Evolutionary conservation across 2,113 vertebrate genomes (phyloP), one percentile per base, ranked within the genome.

Genomic region (Aix galericulata): DNA sequence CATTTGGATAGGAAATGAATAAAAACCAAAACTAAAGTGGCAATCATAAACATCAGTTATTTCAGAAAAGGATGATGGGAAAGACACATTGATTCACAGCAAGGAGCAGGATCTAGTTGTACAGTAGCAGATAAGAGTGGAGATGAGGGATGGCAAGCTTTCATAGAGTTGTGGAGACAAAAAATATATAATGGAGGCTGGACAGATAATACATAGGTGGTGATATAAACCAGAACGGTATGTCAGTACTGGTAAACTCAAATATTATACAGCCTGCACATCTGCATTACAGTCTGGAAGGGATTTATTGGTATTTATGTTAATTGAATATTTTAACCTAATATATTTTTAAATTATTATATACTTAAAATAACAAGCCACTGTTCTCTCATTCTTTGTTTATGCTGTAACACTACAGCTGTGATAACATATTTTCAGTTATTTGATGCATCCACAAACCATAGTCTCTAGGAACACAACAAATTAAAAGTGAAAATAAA

Each of bases 401-500:
- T 90, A 86, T 31, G 66, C 73, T 66, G 48, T 60, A 93, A 84
- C 17, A 6, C 77, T 90, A 82, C 92, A 97, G 86, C 80, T 91
- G 88, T 48, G 93, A 58, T 63, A 95, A 93, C 82, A 91, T 89
- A 91, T 94, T 96, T 97, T 81, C 82, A 76, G 82, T 73, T 94
- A 79, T 56, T 66, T 90, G 88, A 92, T 82, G 73, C 46, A 84
- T 88, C 86, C 85, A 94, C 95, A 94, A 94, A 82, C 78, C 62
- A 64, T 4, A 84, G 62, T 72, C 83, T 89, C 76, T 63, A 84
- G 58, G 83, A 93, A 60, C 75, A 85, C 59, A 91, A 86, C 64
- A 95, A 89, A 95, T 93, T 88, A 90, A 81, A 95, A 93, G 22
- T 63, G 32, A 94, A 95, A 94, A 95, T 91, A 91, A 95, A 88